Conservation (phyloP, 1,140 invertebrate species). For the Metaphire vulgaris region DNA sequence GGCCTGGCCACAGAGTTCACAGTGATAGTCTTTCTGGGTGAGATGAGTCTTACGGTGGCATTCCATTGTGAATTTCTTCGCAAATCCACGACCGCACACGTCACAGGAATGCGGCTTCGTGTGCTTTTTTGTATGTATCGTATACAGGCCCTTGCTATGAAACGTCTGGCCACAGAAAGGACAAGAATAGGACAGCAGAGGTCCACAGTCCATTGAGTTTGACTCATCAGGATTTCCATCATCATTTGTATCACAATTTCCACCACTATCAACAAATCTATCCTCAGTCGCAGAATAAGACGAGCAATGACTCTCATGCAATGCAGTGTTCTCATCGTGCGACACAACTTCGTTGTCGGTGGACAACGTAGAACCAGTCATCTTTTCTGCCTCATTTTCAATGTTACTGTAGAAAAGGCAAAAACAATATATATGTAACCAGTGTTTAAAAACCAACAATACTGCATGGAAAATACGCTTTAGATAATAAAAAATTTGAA, state of each 20-base stretch:
- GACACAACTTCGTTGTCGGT: too few relatives aligned
- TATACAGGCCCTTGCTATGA: background rate
- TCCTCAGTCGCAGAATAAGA: too few relatives aligned
- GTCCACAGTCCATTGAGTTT: background rate
- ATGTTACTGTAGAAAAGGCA: too few relatives aligned
- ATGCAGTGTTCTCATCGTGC: too few relatives aligned
- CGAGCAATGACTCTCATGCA: too few relatives aligned
- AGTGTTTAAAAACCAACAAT: too few relatives aligned
- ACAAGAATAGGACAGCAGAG: background rate
- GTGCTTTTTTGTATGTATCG: background rate
- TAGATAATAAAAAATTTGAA: too few relatives aligned
- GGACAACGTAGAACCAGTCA: too few relatives aligned
- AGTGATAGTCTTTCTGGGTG: background rate
- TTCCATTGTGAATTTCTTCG: background rate
- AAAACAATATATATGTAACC: too few relatives aligned
- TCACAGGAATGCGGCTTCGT: background rate
- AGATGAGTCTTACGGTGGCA: background rate
- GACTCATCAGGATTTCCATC: background rate
- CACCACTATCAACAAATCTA: background rate
- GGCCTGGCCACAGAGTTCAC: background rate
- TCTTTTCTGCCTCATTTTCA: too few relatives aligned
- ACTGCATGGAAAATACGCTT: too few relatives aligned
- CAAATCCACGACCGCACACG: background rate
- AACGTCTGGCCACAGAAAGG: background rate
- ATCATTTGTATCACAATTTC: background rate